These are phyloP conservation scores for Lepidotrigona ventralis DNA, from an alignment of 1,140 invertebrate genomes.

Conservation along the genomic window DNA sequence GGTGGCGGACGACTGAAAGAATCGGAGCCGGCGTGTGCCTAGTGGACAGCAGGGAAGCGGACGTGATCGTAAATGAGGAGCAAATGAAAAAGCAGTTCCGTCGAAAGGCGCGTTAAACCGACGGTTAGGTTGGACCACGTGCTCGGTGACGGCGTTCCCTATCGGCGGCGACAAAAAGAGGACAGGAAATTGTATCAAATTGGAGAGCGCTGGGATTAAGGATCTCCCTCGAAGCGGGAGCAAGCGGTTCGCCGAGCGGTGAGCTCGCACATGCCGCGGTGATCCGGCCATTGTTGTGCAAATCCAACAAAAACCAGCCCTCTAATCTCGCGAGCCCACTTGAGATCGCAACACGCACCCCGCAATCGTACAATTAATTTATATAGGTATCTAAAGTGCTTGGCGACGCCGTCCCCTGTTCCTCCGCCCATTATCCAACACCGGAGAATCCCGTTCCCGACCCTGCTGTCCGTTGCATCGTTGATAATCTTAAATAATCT, in stretches of 20 bases:
- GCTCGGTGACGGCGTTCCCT: slow-evolving; percentile 49
- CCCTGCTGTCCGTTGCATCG: slow-evolving; percentile 32
- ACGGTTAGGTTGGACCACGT: slow-evolving; percentile 48
- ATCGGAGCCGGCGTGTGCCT: background rate
- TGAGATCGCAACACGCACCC: slow-evolving; percentile 71
- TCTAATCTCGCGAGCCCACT: slow-evolving; percentile 76
- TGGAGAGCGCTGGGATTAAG: slow-evolving; percentile 72
- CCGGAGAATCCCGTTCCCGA: background rate
- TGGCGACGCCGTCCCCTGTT: slow-evolving; percentile 55
- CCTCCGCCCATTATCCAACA: slow-evolving; percentile 37
- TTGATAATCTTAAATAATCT: slow-evolving; percentile 50
- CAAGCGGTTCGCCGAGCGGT: slow-evolving; percentile 51
- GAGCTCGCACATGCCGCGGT: slow-evolving; percentile 67
- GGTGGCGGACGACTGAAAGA: background rate
- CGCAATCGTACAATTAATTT: slow-evolving; percentile 76
- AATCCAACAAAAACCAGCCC: slow-evolving; percentile 74
- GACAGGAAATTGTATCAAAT: slow-evolving; percentile 73
- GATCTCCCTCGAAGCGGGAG: slow-evolving; percentile 61
- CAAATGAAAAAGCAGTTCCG: slow-evolving; percentile 52
- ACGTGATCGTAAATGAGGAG: slow-evolving; percentile 35
- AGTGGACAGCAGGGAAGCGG: background rate
- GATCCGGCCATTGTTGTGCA: slow-evolving; percentile 72
- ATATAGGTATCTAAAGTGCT: slow-evolving; percentile 75
- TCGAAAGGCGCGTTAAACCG: slow-evolving; percentile 55
- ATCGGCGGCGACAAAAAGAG: slow-evolving; percentile 57